phyloP scores from a whole-genome alignment of 2,797 vertebrate species.

The Propithecus deckenii region DNA sequence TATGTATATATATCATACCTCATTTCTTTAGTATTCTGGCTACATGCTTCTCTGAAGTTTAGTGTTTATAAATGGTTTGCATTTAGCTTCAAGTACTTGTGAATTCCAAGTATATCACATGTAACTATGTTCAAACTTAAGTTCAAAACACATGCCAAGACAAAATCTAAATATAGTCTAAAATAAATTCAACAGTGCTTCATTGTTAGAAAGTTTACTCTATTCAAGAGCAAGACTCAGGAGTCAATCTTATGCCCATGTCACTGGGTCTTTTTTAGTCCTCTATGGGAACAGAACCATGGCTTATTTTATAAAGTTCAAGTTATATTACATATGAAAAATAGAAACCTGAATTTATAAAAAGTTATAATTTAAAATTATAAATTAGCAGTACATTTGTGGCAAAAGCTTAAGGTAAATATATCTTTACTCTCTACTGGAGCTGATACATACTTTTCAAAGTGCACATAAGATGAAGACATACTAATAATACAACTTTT shows the following conservation, averaged over 20 bases:
- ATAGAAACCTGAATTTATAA: background rate
- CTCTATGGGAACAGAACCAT: constrained; percentile 17
- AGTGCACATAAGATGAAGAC: constrained; percentile 23
- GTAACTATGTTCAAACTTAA: constrained; percentile 44
- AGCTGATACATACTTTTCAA: constrained; percentile 10
- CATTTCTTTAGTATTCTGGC: background rate
- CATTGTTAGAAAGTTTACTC: constrained; percentile 45
- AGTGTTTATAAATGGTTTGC: constrained; percentile 36
- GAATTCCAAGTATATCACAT: constrained; percentile 33
- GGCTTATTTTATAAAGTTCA: constrained; percentile 24
- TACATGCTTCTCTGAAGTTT: background rate
- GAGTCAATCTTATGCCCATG: background rate
- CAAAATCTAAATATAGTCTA: constrained; percentile 49
- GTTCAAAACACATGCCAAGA: constrained; percentile 38
- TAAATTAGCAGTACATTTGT: background rate
- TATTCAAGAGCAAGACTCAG: constrained; percentile 18
- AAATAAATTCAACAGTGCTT: constrained; percentile 45
- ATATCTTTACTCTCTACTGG: background rate
- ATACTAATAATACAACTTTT: background rate
- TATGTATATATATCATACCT: accelerated
- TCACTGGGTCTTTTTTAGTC: background rate
- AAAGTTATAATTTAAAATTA: constrained; percentile 42
- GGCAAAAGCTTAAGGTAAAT: constrained; percentile 6
- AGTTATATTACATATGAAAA: constrained; percentile 29
- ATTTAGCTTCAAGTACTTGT: constrained; percentile 47